Base-by-base conservation (phyloP, 2,113 vertebrate species). In the Brachyhypopomus gauderio region DNA sequence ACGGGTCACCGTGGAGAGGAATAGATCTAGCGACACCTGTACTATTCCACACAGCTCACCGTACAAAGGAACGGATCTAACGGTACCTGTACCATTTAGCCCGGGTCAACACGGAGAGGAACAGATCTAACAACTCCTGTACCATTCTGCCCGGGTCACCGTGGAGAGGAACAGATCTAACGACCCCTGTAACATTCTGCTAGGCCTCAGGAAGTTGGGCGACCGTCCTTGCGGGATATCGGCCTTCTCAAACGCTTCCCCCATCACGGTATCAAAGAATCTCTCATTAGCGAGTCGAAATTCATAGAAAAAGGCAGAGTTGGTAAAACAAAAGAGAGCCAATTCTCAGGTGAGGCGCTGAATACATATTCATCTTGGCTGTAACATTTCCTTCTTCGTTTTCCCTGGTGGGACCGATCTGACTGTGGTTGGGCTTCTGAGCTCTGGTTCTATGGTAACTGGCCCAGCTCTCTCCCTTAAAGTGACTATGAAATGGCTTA, bases 241-340 rank as follows among this genome's bases (percentile, higher is more conserved):
- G 89, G 77, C 79, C 89, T 89, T 92, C 87, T 90, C 90, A 90
- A 88, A 89, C 36, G 88, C 86, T 88, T 88, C 88, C 89, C 89
- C 83, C 85, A 84, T 87, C 82, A 87, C 89, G 92, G 90, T 92
- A 92, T 93, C 86, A 88, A 88, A 88, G 88, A 84, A 78, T 86
- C 80, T 84, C 90, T 93, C 89, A 92, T 92, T 91, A 92, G 87
- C 90, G 38, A 56, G 38, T 7, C 55, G 30, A 78, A 89, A 88
- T 88, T 89, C 84, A 83, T 60, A 82, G 84, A 41, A 41, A 52
- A 41, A 70, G 34, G 20, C 9, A 1, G 66, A 22, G 34, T 8
- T 41, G 9, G 66, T n/a, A 22, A 41, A 41, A 70, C 34, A n/a
- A 70, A 70, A 3, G 66, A 22, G 36, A 41, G 1, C 66, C 5